Percentiles rank a stretch among this genome's conserved stretches.
Evolutionary conservation across 2,888 invertebrate genomes (phyloP).

Genomic region (Tenthredo distinguenda): DNA sequence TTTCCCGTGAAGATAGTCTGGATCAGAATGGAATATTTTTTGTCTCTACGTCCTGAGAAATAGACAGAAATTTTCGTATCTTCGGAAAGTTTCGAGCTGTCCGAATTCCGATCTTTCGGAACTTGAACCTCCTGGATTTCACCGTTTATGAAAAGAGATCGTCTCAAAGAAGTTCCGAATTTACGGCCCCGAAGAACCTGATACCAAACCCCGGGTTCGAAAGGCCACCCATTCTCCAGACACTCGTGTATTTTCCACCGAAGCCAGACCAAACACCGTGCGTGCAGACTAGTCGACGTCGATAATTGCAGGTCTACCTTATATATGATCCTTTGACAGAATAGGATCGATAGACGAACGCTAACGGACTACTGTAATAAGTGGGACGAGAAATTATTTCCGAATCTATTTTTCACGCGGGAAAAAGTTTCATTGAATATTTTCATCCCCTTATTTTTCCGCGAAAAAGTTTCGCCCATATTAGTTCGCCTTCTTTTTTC

Average conservation of each 20-base stretch:
- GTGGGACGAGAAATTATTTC: not conserved
- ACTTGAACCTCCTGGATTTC: not conserved
- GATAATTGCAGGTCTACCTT: not conserved
- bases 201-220: too few relatives aligned
- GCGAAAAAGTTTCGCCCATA: not conserved
- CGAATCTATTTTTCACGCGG: not conserved
- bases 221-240: too few relatives aligned
- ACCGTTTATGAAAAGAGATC: too few relatives aligned
- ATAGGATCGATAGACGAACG: not conserved
- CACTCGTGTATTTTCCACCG: not conserved
- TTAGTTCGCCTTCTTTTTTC: not conserved
- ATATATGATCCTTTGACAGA: not conserved
- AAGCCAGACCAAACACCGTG: not conserved
- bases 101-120: too few relatives aligned
- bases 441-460: not conserved
- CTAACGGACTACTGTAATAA: not conserved
- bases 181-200: too few relatives aligned
- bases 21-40: too few relatives aligned
- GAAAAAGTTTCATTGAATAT: not conserved
- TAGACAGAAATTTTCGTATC: too few relatives aligned
- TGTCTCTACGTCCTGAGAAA: too few relatives aligned
- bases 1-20: too few relatives aligned
- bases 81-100: too few relatives aligned
- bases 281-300: conserved; percentile 9
- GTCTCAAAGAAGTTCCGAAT: too few relatives aligned